phyloP scores from a whole-genome alignment of 2,113 vertebrate genomes.

The Puntigrus tetrazona region DNA sequence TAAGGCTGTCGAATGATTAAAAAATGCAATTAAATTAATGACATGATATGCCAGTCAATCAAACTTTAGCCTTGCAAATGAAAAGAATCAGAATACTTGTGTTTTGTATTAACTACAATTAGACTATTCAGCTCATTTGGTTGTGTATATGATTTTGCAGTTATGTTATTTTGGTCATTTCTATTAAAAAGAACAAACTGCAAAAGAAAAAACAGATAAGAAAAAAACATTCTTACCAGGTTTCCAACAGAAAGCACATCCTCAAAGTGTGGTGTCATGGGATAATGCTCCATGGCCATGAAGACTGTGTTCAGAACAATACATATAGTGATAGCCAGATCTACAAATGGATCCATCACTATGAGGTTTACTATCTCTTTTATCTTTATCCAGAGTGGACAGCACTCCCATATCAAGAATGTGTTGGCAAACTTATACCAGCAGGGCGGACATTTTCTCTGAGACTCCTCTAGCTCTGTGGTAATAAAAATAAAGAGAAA shows the following conservation, averaged over 20 bases:
- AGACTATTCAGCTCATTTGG: neutral
- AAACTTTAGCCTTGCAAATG: neutral
- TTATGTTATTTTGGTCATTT: neutral
- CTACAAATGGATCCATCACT: constrained; percentile 98
- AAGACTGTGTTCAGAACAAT: constrained; percentile 97
- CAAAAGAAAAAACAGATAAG: neutral
- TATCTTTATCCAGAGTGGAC: constrained; percentile 89
- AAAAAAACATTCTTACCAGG: constrained; percentile 80
- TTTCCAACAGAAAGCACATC: constrained; percentile 87
- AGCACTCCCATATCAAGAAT: constrained; percentile 97
- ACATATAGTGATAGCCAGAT: constrained; percentile 97
- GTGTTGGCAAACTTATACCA: constrained; percentile 97
- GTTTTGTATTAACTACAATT: neutral
- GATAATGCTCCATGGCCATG: constrained; percentile 99
- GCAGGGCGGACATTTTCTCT: constrained; percentile 94
- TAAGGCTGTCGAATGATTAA: neutral
- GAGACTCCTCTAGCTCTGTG: constrained; percentile 94
- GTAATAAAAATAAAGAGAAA: constrained; percentile 4
- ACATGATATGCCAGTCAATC: neutral
- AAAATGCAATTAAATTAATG: neutral
- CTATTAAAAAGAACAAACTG: neutral
- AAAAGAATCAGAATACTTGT: neutral
- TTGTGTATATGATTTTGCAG: no score
- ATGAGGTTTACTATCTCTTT: constrained; percentile 93
- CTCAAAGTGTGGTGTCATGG: constrained; percentile 87